Conservation (phyloP, 2,113 vertebrate genomes). For the Malurus cyaneus region DNA sequence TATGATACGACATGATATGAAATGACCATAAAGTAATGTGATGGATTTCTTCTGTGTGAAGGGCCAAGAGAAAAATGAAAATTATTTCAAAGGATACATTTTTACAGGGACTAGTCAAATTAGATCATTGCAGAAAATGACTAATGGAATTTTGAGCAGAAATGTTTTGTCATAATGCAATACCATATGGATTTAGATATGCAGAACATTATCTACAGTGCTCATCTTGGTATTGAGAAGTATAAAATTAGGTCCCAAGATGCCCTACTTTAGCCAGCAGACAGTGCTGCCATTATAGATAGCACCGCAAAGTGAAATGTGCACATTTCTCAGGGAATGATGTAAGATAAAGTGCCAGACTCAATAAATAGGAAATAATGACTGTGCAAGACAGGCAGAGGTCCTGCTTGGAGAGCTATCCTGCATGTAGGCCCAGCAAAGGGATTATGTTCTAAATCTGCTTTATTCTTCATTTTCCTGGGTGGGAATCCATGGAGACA, state of each 20-base stretch:
- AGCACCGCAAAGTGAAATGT: neutral
- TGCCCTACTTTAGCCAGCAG: neutral
- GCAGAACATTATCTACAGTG: slow-evolving; percentile 4
- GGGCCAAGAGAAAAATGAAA: neutral
- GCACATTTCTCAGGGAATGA: neutral
- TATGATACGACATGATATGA: neutral
- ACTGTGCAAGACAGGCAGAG: neutral
- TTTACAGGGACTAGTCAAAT: neutral
- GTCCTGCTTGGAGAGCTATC: neutral
- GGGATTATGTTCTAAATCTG: neutral
- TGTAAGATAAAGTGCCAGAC: neutral
- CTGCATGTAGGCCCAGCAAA: neutral
- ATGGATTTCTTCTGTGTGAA: neutral
- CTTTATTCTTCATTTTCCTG: neutral
- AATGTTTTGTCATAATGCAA: neutral
- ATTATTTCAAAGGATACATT: neutral
- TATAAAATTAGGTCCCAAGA: slow-evolving; percentile 19
- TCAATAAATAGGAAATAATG: neutral
- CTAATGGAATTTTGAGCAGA: slow-evolving; percentile 11
- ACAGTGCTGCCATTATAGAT: neutral
- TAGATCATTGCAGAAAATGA: slow-evolving; percentile 29
- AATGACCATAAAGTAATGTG: neutral
- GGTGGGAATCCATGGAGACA: accelerated
- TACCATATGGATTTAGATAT: neutral
- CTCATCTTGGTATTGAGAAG: neutral